Evolutionary conservation across 2,113 vertebrate species (phyloP).

Genomic region (Climacteris rufus): DNA sequence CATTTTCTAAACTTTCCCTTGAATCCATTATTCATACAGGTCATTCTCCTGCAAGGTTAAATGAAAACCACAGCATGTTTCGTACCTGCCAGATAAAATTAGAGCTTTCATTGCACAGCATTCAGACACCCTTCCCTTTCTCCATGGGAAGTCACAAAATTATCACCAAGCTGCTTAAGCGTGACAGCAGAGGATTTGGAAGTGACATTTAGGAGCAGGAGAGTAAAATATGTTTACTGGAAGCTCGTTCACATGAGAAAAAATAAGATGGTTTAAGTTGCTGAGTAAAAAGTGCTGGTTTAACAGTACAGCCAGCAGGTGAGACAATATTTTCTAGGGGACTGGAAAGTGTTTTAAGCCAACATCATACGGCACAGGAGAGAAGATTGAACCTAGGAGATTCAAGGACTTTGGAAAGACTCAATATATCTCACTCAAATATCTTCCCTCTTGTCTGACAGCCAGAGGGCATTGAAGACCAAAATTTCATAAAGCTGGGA

Average conservation of each 20-base stretch:
- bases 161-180: background rate
- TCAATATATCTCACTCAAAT: background rate
- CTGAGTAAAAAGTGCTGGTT: background rate
- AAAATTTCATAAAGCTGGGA: background rate
- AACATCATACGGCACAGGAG: background rate
- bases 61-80: background rate
- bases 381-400: background rate
- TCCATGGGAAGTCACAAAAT: background rate
- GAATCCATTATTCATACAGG: slow-evolving; percentile 18
- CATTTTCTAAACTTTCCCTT: slow-evolving; percentile 1
- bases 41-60: slow-evolving; percentile 34
- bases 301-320: background rate
- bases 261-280: background rate
- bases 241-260: background rate
- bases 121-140: background rate
- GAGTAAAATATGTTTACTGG: background rate
- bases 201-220: background rate
- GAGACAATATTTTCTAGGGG: background rate
- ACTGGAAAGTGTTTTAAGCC: background rate
- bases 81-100: slow-evolving; percentile 8
- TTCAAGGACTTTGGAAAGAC: background rate
- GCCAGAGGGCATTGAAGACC: background rate
- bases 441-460: background rate
- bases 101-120: background rate
- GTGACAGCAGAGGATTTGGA: slow-evolving; percentile 6